Percentiles rank a stretch among this genome's conserved stretches.
Evolutionary conservation across 2,113 vertebrate species (phyloP).

Genomic region (Indicator indicator): DNA sequence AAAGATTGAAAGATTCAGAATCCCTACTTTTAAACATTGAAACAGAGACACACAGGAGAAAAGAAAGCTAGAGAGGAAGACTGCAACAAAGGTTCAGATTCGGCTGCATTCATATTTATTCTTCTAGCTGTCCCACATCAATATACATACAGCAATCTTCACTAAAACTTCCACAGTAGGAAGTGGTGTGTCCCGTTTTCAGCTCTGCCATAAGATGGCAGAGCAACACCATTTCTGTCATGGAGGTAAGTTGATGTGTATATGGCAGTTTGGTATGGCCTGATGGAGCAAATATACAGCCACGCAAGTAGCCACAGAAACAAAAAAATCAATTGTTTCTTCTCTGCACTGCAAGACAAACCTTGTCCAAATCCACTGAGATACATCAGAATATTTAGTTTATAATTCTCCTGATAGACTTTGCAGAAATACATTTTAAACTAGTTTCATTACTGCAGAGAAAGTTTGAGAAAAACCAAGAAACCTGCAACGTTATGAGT

Average conservation of each 20-base stretch:
- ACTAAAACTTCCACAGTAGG: neutral
- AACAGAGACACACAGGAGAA: neutral
- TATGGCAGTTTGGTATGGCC: rapidly evolving
- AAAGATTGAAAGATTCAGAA: neutral
- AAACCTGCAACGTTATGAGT: neutral
- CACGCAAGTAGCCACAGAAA: neutral
- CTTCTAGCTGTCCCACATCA: neutral
- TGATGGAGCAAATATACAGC: rapidly evolving
- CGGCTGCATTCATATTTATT: neutral
- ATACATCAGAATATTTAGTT: neutral
- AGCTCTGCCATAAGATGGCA: conserved; percentile 59
- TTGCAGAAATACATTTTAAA: neutral
- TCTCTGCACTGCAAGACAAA: neutral
- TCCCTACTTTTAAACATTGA: neutral
- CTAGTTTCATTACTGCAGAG: neutral
- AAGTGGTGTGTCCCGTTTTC: neutral
- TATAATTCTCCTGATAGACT: neutral
- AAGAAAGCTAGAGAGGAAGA: no score
- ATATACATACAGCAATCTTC: rapidly evolving
- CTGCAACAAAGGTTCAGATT: neutral
- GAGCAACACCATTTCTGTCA: neutral
- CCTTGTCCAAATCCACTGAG: neutral
- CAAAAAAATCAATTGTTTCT: rapidly evolving
- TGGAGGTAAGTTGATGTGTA: rapidly evolving
- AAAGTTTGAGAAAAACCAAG: neutral